These are phyloP conservation scores for Lycorma delicatula DNA, from an alignment of 1,140 invertebrate species.

Conservation along the genomic window DNA sequence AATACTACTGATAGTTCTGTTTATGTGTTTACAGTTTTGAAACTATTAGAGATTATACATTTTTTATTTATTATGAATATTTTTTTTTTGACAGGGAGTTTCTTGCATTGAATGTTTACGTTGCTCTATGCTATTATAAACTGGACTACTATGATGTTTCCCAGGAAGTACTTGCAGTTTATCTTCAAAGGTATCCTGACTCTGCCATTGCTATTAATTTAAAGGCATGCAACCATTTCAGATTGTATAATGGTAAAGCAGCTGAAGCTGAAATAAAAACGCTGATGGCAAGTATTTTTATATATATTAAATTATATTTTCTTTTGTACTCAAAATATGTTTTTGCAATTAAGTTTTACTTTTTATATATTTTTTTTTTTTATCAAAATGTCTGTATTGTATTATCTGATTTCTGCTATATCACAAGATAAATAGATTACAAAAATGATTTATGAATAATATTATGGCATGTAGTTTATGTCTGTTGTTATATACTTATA, in stretches of 20 bases:
- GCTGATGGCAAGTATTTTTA: conserved; percentile 41
- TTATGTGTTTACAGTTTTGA: not conserved
- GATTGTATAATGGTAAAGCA: conserved; percentile 88
- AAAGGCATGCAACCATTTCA: conserved; percentile 82
- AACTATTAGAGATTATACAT: not conserved
- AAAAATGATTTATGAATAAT: too few relatives aligned
- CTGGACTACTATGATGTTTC: conserved; percentile 87
- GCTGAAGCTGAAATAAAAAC: conserved; percentile 81
- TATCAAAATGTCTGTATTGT: too few relatives aligned
- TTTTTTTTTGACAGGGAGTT: conserved; percentile 62
- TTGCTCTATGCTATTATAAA: conserved; percentile 97
- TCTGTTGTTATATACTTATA: too few relatives aligned
- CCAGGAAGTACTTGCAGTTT: conserved; percentile 89
- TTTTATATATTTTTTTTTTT: too few relatives aligned
- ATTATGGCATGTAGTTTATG: too few relatives aligned
- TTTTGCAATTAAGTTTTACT: too few relatives aligned
- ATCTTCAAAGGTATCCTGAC: conserved; percentile 85
- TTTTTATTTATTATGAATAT: not conserved
- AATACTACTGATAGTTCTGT: too few relatives aligned
- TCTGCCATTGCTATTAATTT: conserved; percentile 93
- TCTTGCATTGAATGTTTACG: conserved; percentile 92
- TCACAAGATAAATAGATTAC: too few relatives aligned
- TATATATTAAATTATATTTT: too few relatives aligned
- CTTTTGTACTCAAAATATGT: too few relatives aligned
- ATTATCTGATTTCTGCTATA: too few relatives aligned